Conservation (phyloP, 2,888 invertebrate genomes). For the Pardosa pseudoannulata region DNA sequence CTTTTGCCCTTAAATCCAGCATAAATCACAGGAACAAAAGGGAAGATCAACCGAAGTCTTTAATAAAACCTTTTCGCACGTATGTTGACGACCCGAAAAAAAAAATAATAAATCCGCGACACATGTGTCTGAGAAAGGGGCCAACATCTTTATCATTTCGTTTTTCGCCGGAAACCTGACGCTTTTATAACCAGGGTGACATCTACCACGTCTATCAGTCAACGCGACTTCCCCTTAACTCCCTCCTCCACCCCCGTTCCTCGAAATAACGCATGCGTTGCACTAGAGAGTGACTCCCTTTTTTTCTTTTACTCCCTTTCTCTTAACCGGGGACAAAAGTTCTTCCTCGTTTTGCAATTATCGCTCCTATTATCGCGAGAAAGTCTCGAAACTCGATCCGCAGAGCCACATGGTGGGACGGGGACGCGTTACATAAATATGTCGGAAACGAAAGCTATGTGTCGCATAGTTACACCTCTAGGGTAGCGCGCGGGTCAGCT, state of each 20-base stretch:
- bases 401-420: conserved; percentile 59
- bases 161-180: conserved; percentile 56
- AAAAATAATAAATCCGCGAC: conserved; percentile 17
- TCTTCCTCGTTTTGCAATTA: conserved; percentile 28
- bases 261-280: conserved; percentile 31
- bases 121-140: neutral
- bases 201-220: conserved; percentile 41
- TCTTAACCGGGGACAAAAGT: too few species aligned
- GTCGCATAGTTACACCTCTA: conserved; percentile 46
- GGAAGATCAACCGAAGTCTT: neutral
- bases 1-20: neutral
- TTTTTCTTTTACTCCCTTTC: conserved; percentile 14
- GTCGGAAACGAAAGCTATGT: conserved; percentile 61
- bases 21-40: conserved; percentile 2
- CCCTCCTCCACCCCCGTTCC: conserved; percentile 32
- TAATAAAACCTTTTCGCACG: neutral
- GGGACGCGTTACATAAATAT: conserved; percentile 60
- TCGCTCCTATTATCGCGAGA: conserved; percentile 44
- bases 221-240: conserved; percentile 5
- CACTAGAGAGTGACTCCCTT: neutral
- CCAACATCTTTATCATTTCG: conserved; percentile 48
- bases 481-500: conserved; percentile 8
- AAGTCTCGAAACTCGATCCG: conserved; percentile 38
- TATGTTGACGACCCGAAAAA: neutral
- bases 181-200: conserved; percentile 26